These are phyloP conservation scores for Parochlus steinenii DNA, from an alignment of 2,888 invertebrate species.

Conservation along the genomic window DNA sequence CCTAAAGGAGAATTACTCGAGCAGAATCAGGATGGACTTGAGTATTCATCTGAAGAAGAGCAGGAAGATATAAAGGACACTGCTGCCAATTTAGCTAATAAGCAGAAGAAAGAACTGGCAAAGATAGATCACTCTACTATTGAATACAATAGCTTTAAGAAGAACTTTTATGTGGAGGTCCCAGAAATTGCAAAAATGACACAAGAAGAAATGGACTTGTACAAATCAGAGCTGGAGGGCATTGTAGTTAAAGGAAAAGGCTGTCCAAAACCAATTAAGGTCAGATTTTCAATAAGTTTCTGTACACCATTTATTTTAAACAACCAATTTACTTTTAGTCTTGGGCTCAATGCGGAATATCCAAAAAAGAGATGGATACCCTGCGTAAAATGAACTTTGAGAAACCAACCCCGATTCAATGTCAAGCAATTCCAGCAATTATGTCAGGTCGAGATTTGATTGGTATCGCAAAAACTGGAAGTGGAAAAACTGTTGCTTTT, in stretches of 20 bases:
- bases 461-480: slow-evolving; percentile 98
- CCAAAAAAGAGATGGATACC: slow-evolving; percentile 85
- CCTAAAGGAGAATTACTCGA: slow-evolving; percentile 97
- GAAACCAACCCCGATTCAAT: slow-evolving; percentile 97
- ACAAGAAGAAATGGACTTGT: slow-evolving; percentile 65
- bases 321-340: slow-evolving; percentile 27
- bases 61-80: slow-evolving; percentile 86
- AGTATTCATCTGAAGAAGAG: slow-evolving; percentile 95
- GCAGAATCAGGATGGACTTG: slow-evolving; percentile 93
- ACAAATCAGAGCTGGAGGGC: slow-evolving; percentile 80
- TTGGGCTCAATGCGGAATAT: slow-evolving; percentile 98
- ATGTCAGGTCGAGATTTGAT: slow-evolving; percentile 96
- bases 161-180: slow-evolving; percentile 94
- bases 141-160: slow-evolving; percentile 76
- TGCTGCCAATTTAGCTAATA: slow-evolving; percentile 73
- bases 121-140: slow-evolving; percentile 83
- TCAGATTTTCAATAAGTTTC: slow-evolving; percentile 16
- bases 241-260: slow-evolving; percentile 93
- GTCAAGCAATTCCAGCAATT: slow-evolving; percentile 92
- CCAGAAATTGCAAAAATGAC: slow-evolving; percentile 91
- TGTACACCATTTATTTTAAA: not conserved
- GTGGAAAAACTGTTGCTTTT: slow-evolving; percentile 96
- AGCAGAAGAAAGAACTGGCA: slow-evolving; percentile 80
- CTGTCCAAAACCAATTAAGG: slow-evolving; percentile 84
- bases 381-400: slow-evolving; percentile 82